Conservation (phyloP, 2,113 vertebrate genomes). For the Trochalopteron elliotii region DNA sequence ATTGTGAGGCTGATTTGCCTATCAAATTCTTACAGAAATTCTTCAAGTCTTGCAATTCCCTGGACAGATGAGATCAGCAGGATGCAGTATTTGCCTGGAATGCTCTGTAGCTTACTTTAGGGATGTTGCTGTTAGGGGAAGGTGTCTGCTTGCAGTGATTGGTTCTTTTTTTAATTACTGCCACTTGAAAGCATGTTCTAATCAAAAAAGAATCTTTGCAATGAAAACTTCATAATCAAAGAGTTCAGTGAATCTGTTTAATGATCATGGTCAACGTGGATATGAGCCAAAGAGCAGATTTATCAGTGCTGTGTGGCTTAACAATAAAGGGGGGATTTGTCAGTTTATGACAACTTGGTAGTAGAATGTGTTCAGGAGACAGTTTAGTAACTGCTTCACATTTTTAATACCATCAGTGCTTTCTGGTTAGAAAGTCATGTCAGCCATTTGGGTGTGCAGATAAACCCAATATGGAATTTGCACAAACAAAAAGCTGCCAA, state of each 20-base stretch:
- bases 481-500: not conserved
- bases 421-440: not conserved
- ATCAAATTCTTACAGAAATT: not conserved
- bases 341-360: not conserved
- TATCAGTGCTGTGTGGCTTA: not conserved
- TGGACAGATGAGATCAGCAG: not conserved
- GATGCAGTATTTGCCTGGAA: not conserved
- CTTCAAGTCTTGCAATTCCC: not conserved
- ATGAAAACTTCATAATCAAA: not conserved
- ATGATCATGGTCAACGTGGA: not conserved
- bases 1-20: not conserved
- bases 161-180: not conserved
- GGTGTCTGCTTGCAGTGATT: not conserved
- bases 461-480: not conserved
- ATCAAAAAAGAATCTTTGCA: not conserved
- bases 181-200: not conserved
- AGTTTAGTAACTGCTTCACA: not conserved
- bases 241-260: not conserved
- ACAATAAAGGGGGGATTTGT: not conserved
- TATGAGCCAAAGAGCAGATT: not conserved
- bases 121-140: not conserved
- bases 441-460: not conserved
- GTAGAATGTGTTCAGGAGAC: not conserved
- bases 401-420: not conserved
- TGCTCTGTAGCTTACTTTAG: not conserved